Base-by-base conservation (phyloP, 2,113 vertebrate species). In the Saguinus imperator region DNA sequence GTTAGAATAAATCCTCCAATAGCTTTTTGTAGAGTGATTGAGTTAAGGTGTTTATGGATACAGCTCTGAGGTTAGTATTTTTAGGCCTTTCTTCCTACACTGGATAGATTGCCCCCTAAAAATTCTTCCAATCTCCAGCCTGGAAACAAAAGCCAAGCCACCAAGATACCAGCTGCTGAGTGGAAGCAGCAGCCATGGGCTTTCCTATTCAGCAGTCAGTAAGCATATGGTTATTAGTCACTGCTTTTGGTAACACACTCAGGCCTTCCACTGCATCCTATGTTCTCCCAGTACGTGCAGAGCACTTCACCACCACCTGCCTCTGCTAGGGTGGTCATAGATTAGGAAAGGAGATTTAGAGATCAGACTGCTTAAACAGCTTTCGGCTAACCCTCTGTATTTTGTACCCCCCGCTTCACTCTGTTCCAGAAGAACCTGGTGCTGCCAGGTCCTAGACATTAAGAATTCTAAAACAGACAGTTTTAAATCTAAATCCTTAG, bases 11-110 rank as follows among this genome's bases (percentile, higher is more conserved):
- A 87, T 70, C 1, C 35, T 95, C 12, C n/a, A 89, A 27, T 25
- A 84, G 20, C 17, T 84, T 87, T 93, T 48, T 58, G 8, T 35
- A 75, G 2, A 45, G 14, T 77, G 43, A 91, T 0, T 16, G 17
- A 21, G 6, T 40, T 50, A 52, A 64, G 17, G n/a, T 57, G 35
- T 55, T 91, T 25, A 45, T 7, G 52, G 61, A 6, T 80, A 90
- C 6, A 90, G 5, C 23, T 45, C 86, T 82, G 6, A 91, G 43
- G 21, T 77, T 40, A 32, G 8, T 37, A 57, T 48, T 50, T 95
- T 70, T 18, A 97, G 18, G 16, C 58, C 73, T 96, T 85, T 87
- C 29, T 68, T 81, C 45, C 80, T 58, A 48, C 27, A 86, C 27
- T 87, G 25, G 9, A 73, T 21, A 95, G n/a, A 75, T 6, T 55